Conservation (phyloP, 2,797 vertebrate species). For the Hypotaenidia okinawae region DNA sequence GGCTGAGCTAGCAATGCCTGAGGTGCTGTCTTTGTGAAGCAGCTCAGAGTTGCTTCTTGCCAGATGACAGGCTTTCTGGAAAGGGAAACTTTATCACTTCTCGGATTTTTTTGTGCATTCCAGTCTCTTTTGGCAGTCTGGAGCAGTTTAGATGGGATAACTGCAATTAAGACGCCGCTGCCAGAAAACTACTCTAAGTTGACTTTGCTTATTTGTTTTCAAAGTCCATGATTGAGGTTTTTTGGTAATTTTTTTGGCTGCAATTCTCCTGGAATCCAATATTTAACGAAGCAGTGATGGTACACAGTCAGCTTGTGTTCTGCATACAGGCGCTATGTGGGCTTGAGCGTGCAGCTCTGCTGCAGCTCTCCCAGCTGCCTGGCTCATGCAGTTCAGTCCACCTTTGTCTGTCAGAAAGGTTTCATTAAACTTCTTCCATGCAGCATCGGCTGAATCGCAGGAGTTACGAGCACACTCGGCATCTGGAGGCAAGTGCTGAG, state of each 20-base stretch:
- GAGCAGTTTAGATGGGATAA: neutral
- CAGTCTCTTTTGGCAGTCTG: neutral
- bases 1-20: neutral
- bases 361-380: neutral
- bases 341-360: neutral
- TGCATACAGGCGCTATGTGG: neutral
- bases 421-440: neutral
- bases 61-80: neutral
- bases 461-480: accelerated
- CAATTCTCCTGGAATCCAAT: neutral
- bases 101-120: neutral
- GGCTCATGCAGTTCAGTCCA: accelerated
- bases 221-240: neutral
- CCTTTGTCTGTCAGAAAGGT: neutral
- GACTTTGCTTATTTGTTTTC: neutral
- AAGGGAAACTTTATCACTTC: neutral
- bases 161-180: neutral
- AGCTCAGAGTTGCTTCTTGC: neutral
- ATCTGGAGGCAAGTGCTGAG: accelerated
- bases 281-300: neutral
- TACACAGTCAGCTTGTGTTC: accelerated
- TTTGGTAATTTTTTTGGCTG: neutral
- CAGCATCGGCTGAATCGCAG: accelerated
- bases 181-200: neutral
- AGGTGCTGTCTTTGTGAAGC: neutral